Evolutionary conservation across 2,888 invertebrate species (phyloP).

Genomic region (Gibbula magus): DNA sequence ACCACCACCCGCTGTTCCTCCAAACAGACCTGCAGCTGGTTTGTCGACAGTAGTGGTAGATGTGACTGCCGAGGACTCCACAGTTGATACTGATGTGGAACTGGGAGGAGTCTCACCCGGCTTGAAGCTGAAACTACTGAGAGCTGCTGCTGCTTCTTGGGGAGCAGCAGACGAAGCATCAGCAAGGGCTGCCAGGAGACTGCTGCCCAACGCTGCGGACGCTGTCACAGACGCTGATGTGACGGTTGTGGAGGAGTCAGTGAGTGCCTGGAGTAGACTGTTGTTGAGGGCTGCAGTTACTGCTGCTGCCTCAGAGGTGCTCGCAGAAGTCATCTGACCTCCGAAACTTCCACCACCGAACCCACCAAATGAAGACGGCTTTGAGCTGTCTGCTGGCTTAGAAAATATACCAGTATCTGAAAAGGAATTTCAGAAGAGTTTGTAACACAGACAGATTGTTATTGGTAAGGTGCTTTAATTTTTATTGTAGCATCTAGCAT

Average conservation of each 20-base stretch:
- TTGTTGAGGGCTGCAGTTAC: neutral
- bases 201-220: neutral
- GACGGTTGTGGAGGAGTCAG: neutral
- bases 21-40: neutral
- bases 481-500: no score
- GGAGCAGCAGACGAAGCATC: neutral
- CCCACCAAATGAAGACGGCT: neutral
- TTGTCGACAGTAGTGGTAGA: neutral
- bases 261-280: neutral
- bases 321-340: neutral
- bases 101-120: neutral
- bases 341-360: conserved; percentile 16
- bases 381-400: neutral
- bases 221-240: neutral
- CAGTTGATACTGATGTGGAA: neutral
- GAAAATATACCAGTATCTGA: conserved; percentile 8
- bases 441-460: no score
- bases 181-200: neutral
- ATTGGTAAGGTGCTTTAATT: no score
- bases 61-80: neutral
- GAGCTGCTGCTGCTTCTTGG: neutral
- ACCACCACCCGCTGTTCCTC: conserved; percentile 13
- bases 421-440: no score
- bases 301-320: neutral
- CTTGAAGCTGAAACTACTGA: conserved; percentile 8